Conservation (phyloP, 2,888 invertebrate species). For the Leucoma salicis region DNA sequence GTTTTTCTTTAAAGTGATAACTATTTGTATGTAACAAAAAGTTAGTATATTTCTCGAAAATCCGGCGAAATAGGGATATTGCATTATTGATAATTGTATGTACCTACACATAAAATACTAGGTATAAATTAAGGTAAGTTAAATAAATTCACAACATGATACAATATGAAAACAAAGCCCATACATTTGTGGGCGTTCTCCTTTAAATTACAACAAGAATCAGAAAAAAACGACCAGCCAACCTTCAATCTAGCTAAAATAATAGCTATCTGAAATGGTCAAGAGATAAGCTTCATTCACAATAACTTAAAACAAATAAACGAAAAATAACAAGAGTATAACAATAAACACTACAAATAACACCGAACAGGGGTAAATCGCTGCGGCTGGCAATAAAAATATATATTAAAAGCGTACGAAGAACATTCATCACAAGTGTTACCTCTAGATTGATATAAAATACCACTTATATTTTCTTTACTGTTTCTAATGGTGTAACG, state of each 20-base stretch:
- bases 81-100: no score
- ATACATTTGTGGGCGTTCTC: no score
- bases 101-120: no score
- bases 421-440: constrained; percentile 56
- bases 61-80: no score
- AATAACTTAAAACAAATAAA: constrained; percentile 16
- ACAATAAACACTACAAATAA: constrained; percentile 26
- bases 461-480: constrained; percentile 44
- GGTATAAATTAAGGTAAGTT: no score
- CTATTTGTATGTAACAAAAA: no score
- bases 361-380: constrained; percentile 22
- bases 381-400: constrained; percentile 48
- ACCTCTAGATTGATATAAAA: constrained; percentile 55
- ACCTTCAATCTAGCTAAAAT: not conserved
- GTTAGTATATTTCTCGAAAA: no score
- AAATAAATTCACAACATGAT: no score
- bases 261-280: not conserved
- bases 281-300: not conserved
- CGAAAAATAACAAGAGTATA: constrained; percentile 28
- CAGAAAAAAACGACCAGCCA: no score
- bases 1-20: no score
- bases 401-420: constrained; percentile 50
- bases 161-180: no score
- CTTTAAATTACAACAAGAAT: no score
- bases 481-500: constrained; percentile 25